Evolutionary conservation across 2,113 vertebrate genomes (phyloP).

Genomic region (Callaeas wilsoni): DNA sequence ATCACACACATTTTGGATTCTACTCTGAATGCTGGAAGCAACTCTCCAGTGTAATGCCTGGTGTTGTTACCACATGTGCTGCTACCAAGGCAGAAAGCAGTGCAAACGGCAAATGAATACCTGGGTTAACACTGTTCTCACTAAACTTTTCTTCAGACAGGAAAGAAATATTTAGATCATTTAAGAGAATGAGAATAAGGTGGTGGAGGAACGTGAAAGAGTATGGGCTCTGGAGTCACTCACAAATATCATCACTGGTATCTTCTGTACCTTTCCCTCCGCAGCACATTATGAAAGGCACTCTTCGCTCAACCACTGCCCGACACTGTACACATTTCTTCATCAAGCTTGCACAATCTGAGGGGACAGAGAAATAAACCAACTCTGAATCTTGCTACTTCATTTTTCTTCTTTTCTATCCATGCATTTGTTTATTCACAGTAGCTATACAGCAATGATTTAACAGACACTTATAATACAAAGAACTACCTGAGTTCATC

Average conservation of each 20-base stretch:
- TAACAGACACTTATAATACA: not conserved
- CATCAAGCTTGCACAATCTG: conserved; percentile 98
- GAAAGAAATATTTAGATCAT: not conserved
- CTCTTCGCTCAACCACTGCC: conserved; percentile 92
- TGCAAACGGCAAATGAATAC: not conserved
- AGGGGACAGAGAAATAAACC: not conserved
- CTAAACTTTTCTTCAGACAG: not conserved
- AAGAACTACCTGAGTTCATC: not conserved
- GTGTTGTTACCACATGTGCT: not conserved
- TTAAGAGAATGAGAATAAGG: not conserved
- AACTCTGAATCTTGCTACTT: not conserved
- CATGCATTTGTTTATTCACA: not conserved
- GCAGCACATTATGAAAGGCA: conserved; percentile 94
- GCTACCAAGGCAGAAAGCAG: not conserved
- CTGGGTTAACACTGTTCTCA: not conserved
- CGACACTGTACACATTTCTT: conserved; percentile 99
- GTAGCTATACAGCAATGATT: not conserved
- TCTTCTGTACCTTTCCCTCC: conserved; percentile 98
- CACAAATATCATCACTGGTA: conserved; percentile 90
- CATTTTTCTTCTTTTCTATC: not conserved
- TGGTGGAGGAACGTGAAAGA: not conserved
- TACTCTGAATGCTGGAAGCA: not conserved
- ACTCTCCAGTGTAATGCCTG: not conserved
- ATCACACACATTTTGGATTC: not conserved
- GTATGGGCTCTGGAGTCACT: conserved; percentile 73